Conservation (phyloP, 2,888 invertebrate species). For the Sesia bembeciformis region DNA sequence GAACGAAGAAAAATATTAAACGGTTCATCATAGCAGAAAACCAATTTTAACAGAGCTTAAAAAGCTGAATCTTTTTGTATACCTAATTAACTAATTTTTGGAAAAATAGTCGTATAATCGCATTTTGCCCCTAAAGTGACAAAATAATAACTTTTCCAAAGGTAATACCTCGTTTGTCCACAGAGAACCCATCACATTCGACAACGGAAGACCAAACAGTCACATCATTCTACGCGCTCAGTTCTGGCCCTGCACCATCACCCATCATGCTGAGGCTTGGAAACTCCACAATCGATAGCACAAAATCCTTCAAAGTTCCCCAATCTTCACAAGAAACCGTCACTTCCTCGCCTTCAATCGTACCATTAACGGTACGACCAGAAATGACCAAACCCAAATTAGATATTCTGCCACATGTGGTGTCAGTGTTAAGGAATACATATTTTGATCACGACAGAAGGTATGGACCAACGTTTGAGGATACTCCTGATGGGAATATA, state of each 20-base stretch:
- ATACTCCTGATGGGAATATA: slow-evolving; percentile 70
- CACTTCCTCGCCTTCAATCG: slow-evolving; percentile 15
- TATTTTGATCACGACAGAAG: slow-evolving; percentile 70
- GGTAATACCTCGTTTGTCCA: not conserved
- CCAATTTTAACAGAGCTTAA: too few relatives aligned
- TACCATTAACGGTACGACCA: slow-evolving; percentile 4
- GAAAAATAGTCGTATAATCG: too few relatives aligned
- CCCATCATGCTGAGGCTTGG: slow-evolving; percentile 63
- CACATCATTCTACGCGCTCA: slow-evolving; percentile 58
- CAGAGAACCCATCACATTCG: slow-evolving; percentile 39
- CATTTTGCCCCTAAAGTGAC: too few relatives aligned
- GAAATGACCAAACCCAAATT: slow-evolving; percentile 22
- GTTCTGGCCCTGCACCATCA: slow-evolving; percentile 51
- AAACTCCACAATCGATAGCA: slow-evolving; percentile 68
- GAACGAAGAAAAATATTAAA: too few relatives aligned
- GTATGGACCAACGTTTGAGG: slow-evolving; percentile 83
- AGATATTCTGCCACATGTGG: slow-evolving; percentile 48
- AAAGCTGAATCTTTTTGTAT: too few relatives aligned
- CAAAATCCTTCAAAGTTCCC: slow-evolving; percentile 66
- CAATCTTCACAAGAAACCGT: slow-evolving; percentile 34
- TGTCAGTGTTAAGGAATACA: slow-evolving; percentile 46
- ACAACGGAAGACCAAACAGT: slow-evolving; percentile 50
- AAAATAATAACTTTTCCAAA: not conserved
- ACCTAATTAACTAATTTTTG: too few relatives aligned
- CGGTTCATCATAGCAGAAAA: too few relatives aligned